Base-by-base conservation (phyloP, 2,797 vertebrate species). In the Pseudochaenichthys georgianus region DNA sequence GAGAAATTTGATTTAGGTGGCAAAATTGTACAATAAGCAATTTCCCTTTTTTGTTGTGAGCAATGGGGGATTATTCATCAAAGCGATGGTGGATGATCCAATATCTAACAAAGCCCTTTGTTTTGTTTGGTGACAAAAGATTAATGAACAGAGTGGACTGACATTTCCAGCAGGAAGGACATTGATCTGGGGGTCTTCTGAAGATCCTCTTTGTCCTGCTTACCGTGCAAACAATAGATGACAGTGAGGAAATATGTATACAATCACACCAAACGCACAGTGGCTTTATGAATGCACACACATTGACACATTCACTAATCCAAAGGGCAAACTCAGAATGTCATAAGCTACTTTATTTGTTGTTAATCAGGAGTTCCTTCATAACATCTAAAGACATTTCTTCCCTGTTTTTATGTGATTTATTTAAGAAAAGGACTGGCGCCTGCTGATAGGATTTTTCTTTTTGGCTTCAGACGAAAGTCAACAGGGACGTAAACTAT, bases 101-200 rank as follows among this genome's bases (percentile, higher is more conserved):
- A 88, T 84, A 91, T 89, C 89, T 80, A 78, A 83, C 89, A 80
- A 81, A 86, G 86, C 86, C 79, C 84, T 88, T 90, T 89, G 89
- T 87, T 92, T 86, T 89, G 87, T 87, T 86, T 53, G 77, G 88
- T 86, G 85, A 84, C 81, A 64, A 88, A 88, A 89, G 89, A 93
- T 93, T 89, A 93, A 93, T 92, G 88, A 92, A 89, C 80, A 76
- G 87, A 77, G 67, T 42, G 73, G 76, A 81, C 73, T 91, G 92
- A 91, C 91, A 93, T 93, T 93, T 93, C 59, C 88, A 88, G 74
- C 89, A 82, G 86, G 80, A 85, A 88, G 69, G 89, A 91, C 91
- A 92, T 92, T 89, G 92, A 93, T 93, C 92, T 79, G 78, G 63
- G 65, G 69, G 81, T 74, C 77, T 89, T 83, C 80, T 85, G 82